A percentile compares a stretch with the other conserved stretches of the same genome.
Conservation (phyloP, 2,888 invertebrate genomes). For the Lissocephala sabroskyi region DNA sequence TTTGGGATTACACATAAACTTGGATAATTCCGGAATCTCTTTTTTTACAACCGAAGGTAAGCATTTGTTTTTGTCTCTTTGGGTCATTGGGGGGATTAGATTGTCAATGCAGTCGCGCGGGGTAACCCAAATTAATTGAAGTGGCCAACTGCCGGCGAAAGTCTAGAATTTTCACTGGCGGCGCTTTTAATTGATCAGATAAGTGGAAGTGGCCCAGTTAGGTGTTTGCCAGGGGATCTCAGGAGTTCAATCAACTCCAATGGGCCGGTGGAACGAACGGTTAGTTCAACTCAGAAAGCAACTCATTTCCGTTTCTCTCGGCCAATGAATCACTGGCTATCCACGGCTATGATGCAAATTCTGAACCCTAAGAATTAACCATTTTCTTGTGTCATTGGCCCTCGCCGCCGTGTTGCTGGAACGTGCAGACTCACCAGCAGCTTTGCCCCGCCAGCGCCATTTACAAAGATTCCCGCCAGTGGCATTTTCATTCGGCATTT, state of each 20-base stretch:
- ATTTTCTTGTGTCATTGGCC: conserved; percentile 19
- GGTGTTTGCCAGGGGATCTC: background rate
- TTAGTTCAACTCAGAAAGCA: conserved; percentile 16
- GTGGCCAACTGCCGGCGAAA: too few species aligned
- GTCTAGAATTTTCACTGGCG: conserved; percentile 49
- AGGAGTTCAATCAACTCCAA: conserved; percentile 42
- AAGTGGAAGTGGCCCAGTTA: background rate
- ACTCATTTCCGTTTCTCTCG: conserved; percentile 52
- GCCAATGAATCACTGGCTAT: background rate
- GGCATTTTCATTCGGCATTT: conserved; percentile 23
- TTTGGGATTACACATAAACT: too few species aligned
- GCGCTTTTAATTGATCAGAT: conserved; percentile 1
- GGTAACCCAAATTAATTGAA: too few species aligned
- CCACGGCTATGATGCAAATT: conserved; percentile 31
- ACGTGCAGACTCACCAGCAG: conserved; percentile 5
- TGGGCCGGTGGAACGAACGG: conserved; percentile 17
- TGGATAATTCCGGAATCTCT: conserved; percentile 23
- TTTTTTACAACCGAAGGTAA: conserved; percentile 8
- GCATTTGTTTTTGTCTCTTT: conserved; percentile 7
- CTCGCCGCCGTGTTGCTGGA: conserved; percentile 10
- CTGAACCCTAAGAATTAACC: conserved; percentile 4
- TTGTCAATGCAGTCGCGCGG: background rate
- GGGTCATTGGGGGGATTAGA: too few species aligned
- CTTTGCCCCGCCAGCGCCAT: background rate
- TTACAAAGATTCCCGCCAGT: background rate